These are phyloP conservation scores for Paraplagusia blochii DNA, from an alignment of 2,113 vertebrate species.

Conservation along the genomic window DNA sequence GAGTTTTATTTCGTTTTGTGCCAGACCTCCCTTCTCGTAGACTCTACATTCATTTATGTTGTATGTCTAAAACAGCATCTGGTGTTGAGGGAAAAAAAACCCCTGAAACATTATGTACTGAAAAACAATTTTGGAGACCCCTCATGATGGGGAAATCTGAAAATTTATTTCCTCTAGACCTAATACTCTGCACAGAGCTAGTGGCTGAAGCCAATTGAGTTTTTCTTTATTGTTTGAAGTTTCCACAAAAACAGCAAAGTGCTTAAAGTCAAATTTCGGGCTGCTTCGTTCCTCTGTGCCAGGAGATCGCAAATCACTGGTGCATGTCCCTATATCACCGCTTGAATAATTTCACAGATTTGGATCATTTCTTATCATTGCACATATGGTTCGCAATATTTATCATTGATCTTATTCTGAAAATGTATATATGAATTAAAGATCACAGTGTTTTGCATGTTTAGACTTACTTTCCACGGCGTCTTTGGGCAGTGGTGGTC, in stretches of 20 bases:
- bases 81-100: no score
- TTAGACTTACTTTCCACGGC: no score
- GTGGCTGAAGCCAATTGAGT: slow-evolving; percentile 1
- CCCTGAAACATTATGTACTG: no score
- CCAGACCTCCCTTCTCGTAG: no score
- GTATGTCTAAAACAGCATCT: no score
- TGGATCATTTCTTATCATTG: slow-evolving; percentile 41
- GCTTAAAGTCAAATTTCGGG: slow-evolving; percentile 9
- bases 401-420: not conserved
- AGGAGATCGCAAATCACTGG: slow-evolving; percentile 47
- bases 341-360: slow-evolving; percentile 39
- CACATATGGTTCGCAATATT: slow-evolving; percentile 26
- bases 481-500: no score
- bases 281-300: slow-evolving; percentile 41
- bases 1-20: no score
- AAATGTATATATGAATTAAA: no score
- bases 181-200: no score
- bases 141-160: no score
- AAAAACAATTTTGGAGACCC: no score
- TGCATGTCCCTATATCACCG: slow-evolving; percentile 22
- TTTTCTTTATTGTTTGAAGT: slow-evolving; percentile 8
- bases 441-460: slow-evolving; percentile 11
- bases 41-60: no score
- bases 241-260: slow-evolving; percentile 9
- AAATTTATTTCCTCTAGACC: not conserved